Conservation (phyloP, 1,140 invertebrate genomes). For the Campoletis sonorensis region DNA sequence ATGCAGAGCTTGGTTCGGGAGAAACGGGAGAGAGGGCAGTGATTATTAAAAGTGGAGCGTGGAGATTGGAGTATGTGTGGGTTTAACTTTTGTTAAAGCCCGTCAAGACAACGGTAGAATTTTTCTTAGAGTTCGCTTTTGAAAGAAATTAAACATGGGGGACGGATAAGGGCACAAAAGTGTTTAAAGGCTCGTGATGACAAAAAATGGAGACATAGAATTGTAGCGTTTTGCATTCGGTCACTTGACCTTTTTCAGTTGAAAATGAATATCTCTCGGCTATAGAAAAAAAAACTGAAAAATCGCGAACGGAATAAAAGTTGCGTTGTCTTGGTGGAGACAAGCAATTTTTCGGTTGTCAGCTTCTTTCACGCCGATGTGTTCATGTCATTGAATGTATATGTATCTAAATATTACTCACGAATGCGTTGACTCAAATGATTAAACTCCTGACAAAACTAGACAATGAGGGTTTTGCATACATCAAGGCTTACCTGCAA, state of each 20-base stretch:
- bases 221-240: not conserved
- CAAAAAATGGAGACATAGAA: slow-evolving; percentile 2
- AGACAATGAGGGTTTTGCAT: not conserved
- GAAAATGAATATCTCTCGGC: not conserved
- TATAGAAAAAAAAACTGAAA: not conserved
- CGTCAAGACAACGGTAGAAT: not conserved
- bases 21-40: not conserved
- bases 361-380: not conserved
- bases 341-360: slow-evolving; percentile 16
- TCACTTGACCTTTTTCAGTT: not conserved
- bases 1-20: not conserved
- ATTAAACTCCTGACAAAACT: slow-evolving; percentile 14
- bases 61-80: not conserved
- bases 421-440: slow-evolving; percentile 7
- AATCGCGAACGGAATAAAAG: too few species aligned
- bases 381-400: not conserved
- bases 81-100: slow-evolving; percentile 3
- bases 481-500: slow-evolving; percentile 32
- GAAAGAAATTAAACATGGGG: not conserved
- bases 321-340: not conserved
- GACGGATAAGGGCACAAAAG: not conserved
- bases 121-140: slow-evolving; percentile 6
- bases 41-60: slow-evolving; percentile 40
- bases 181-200: not conserved
- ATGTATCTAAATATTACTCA: slow-evolving; percentile 15